Conservation (phyloP, 2,888 invertebrate species). For the Girardia tigrina region DNA sequence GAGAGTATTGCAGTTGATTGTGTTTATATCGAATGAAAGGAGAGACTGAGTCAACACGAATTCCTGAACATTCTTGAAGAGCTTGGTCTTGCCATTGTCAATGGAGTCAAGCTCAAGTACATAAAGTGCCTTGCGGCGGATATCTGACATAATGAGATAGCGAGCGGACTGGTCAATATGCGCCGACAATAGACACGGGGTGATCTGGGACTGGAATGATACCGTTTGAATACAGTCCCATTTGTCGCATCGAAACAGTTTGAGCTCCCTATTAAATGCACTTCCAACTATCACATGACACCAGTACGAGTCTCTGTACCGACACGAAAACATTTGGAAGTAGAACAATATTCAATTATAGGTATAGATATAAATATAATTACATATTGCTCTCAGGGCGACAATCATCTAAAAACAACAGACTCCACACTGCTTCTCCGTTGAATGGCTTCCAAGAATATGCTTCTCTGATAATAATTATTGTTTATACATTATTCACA, state of each 20-base stretch:
- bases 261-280: conserved; percentile 72
- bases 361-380: not conserved
- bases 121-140: conserved; percentile 44
- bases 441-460: conserved; percentile 81
- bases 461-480: conserved; percentile 31
- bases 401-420: conserved; percentile 78
- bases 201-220: conserved; percentile 38
- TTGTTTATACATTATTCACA: too few species aligned
- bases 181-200: conserved; percentile 45
- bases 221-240: conserved; percentile 71
- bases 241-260: conserved; percentile 82
- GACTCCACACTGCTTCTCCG: conserved; percentile 68
- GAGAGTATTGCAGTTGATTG: not conserved
- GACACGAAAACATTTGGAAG: too few species aligned
- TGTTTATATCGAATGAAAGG: not conserved
- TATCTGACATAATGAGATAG: conserved; percentile 73
- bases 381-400: conserved; percentile 27
- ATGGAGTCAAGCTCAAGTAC: not conserved
- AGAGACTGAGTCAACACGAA: not conserved
- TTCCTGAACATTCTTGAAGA: conserved; percentile 9
- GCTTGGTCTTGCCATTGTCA: not conserved
- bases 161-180: conserved; percentile 71
- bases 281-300: conserved; percentile 83
- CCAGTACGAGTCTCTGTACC: conserved; percentile 71
- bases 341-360: not conserved